Evolutionary conservation across 2,888 invertebrate species (phyloP).

Genomic region (Hydriomena furcata): DNA sequence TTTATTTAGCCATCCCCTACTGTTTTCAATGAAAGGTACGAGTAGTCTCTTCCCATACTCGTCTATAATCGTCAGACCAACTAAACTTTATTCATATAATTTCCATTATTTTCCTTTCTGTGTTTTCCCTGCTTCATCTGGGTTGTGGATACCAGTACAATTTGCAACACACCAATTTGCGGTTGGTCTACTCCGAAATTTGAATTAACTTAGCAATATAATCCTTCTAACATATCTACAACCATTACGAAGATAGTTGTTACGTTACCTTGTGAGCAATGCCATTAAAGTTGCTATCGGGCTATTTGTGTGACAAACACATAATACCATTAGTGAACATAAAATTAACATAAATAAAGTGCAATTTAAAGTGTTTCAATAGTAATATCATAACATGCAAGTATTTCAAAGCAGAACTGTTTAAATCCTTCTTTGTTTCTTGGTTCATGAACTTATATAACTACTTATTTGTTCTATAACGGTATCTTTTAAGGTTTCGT

Average conservation of each 20-base stretch:
- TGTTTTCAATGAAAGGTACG: too few relatives aligned
- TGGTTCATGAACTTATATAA: neutral
- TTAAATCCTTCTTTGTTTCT: slow-evolving; percentile 18
- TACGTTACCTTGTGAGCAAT: slow-evolving; percentile 95
- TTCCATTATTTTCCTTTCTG: too few relatives aligned
- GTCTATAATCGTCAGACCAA: too few relatives aligned
- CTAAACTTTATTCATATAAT: too few relatives aligned
- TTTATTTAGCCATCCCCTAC: too few relatives aligned
- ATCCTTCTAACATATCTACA: slow-evolving; percentile 49
- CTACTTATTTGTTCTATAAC: neutral
- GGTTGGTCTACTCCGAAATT: neutral
- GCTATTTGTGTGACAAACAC: slow-evolving; percentile 92
- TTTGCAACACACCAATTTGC: neutral
- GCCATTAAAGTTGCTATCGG: slow-evolving; percentile 98
- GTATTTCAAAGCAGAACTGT: slow-evolving; percentile 31
- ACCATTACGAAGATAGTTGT: slow-evolving; percentile 56
- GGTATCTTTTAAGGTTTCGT: neutral
- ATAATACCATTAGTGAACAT: slow-evolving; percentile 74
- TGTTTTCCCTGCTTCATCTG: too few relatives aligned
- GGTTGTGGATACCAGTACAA: neutral
- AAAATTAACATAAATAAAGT: slow-evolving; percentile 52
- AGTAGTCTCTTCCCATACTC: too few relatives aligned
- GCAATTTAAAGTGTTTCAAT: slow-evolving; percentile 41
- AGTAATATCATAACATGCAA: slow-evolving; percentile 40
- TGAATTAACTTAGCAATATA: slow-evolving; percentile 19